Evolutionary conservation across 23 tunicate species (phyloP).

Genomic region (Clavelina lepadiformis): DNA sequence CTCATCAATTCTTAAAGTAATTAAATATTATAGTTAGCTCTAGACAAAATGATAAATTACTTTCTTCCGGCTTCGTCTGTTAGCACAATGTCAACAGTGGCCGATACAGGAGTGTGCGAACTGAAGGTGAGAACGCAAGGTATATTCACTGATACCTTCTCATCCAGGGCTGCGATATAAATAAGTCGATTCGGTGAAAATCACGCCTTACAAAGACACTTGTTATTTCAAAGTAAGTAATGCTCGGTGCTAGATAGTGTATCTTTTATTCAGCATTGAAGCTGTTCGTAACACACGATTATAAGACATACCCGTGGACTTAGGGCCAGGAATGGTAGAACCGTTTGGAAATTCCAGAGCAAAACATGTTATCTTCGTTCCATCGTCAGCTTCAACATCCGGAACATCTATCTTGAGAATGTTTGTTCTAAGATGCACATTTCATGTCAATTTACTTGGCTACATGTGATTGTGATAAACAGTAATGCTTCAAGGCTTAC

Average conservation of each 20-base stretch:
- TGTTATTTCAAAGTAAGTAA: too few species aligned
- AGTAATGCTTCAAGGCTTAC: conserved; percentile 13
- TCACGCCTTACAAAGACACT: background rate
- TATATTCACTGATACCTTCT: conserved; percentile 18
- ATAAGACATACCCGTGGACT: background rate
- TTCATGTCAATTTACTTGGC: background rate
- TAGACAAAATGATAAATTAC: conserved; percentile 26
- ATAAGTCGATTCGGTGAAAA: background rate
- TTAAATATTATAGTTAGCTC: background rate
- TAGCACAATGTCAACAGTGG: conserved; percentile 50
- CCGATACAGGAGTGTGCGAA: conserved; percentile 63
- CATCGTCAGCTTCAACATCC: conserved; percentile 80
- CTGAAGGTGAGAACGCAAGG: conserved; percentile 71
- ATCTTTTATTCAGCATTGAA: too few species aligned
- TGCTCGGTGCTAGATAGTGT: too few species aligned
- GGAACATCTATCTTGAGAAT: conserved; percentile 38
- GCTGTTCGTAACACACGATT: too few species aligned
- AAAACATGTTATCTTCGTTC: conserved; percentile 56
- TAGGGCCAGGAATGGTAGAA: conserved; percentile 32
- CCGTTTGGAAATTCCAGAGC: conserved; percentile 83
- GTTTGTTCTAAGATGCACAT: conserved; percentile 17
- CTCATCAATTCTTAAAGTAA: too few species aligned
- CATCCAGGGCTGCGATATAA: conserved; percentile 22
- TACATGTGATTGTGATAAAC: background rate
- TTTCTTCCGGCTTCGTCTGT: conserved; percentile 55